Conservation (phyloP, 37 sponge, comb jelly and placozoan genomes). For the Axinella damicornis region DNA sequence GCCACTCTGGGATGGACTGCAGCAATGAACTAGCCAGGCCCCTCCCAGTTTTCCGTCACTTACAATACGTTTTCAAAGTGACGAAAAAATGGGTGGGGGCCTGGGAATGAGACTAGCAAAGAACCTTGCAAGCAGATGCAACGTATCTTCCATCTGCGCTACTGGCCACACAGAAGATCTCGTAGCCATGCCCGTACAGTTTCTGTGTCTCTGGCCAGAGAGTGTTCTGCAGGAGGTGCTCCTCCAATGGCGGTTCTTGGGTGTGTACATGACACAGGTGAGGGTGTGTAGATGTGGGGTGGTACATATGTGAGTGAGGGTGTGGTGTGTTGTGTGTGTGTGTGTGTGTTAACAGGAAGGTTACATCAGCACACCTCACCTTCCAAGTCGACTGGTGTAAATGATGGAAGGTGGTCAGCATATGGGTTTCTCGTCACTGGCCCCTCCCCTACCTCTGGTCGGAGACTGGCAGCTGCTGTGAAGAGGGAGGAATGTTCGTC, state of each 20-base stretch:
- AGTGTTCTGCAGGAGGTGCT: conserved; percentile 84
- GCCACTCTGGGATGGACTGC: too few species aligned
- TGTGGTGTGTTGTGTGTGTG: not conserved
- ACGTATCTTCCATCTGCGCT: conserved; percentile 63
- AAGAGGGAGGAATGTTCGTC: too few species aligned
- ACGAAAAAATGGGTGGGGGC: not conserved
- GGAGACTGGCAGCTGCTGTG: not conserved
- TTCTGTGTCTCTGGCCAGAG: conserved; percentile 97
- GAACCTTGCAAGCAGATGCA: conserved; percentile 92
- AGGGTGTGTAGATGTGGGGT: not conserved
- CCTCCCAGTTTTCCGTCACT: too few species aligned
- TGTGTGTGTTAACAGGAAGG: not conserved
- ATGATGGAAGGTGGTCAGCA: conserved; percentile 39
- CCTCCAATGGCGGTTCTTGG: conserved; percentile 84
- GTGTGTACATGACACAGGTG: not conserved
- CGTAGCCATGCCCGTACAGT: conserved; percentile 93
- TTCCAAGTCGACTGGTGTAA: conserved; percentile 27
- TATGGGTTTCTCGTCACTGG: conserved; percentile 6
- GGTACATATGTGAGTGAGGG: not conserved
- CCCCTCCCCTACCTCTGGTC: not conserved
- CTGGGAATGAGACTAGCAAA: too few species aligned
- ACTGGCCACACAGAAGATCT: conserved; percentile 78
- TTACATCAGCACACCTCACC: not conserved
- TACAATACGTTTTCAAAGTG: too few species aligned
- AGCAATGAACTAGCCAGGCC: too few species aligned